Evolutionary conservation across 2,888 invertebrate genomes (phyloP).

Genomic region (Hipparchia semele): DNA sequence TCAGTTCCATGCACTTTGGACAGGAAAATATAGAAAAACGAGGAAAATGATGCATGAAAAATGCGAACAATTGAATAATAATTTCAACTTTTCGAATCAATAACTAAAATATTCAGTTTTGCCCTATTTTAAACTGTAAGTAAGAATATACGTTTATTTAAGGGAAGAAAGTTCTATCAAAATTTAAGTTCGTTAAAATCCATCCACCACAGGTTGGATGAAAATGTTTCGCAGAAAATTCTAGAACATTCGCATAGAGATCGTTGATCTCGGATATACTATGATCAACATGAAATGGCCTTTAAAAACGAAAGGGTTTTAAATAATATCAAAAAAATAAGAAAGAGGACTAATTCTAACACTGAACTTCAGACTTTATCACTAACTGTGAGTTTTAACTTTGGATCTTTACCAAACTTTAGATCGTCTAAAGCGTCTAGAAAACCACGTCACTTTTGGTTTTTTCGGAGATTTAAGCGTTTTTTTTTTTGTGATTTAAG

Average conservation of each 20-base stretch:
- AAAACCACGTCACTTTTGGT: no score
- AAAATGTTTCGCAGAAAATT: conserved; percentile 52
- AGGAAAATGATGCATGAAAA: conserved; percentile 1
- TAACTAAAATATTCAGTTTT: not conserved
- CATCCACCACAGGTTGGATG: not conserved
- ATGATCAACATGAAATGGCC: conserved; percentile 47
- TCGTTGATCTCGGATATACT: conserved; percentile 60
- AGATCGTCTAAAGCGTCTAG: no score
- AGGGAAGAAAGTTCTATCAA: not conserved
- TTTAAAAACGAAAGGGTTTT: not conserved
- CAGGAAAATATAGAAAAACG: conserved; percentile 41
- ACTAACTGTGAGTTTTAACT: no score
- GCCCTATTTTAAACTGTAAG: not conserved
- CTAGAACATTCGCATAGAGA: conserved; percentile 59
- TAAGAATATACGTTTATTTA: no score
- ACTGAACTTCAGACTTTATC: no score
- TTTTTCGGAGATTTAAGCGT: no score
- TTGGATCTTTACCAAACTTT: no score
- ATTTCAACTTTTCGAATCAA: not conserved
- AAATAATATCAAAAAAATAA: conserved; percentile 7
- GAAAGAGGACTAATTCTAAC: not conserved
- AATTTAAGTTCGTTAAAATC: not conserved
- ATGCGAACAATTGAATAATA: not conserved
- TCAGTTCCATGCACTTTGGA: conserved; percentile 68
- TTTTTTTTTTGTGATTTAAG: no score